phyloP scores from a whole-genome alignment of 2,797 vertebrate species.

The Diplodus puntazzo region DNA sequence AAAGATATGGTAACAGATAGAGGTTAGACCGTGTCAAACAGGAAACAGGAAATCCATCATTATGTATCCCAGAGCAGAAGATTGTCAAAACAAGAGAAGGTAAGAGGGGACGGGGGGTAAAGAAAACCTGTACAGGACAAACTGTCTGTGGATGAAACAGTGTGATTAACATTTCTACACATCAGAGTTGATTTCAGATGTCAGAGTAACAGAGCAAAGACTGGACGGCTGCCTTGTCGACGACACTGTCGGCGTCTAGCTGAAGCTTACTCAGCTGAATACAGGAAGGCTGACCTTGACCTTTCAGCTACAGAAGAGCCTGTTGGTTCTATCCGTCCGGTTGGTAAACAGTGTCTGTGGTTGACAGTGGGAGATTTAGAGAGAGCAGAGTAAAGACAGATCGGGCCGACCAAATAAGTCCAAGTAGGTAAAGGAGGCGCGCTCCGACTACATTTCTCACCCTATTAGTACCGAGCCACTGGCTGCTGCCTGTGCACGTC shows the following conservation, averaged over 20 bases:
- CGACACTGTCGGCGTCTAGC: not conserved
- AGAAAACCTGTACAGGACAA: slow-evolving; percentile 44
- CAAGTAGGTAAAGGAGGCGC: slow-evolving; percentile 17
- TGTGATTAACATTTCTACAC: slow-evolving; percentile 51
- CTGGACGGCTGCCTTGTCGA: not conserved
- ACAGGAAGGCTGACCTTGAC: not conserved
- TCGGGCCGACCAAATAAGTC: not conserved
- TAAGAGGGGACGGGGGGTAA: slow-evolving; percentile 12
- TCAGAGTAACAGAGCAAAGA: not conserved
- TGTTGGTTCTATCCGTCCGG: not conserved
- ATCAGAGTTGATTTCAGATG: not conserved
- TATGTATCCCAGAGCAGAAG: slow-evolving; percentile 60
- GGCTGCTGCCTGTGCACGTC: slow-evolving; percentile 37
- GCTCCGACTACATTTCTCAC: slow-evolving; percentile 48
- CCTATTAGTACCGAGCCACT: slow-evolving; percentile 61
- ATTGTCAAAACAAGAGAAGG: slow-evolving; percentile 60
- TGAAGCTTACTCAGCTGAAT: not conserved
- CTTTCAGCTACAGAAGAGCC: not conserved
- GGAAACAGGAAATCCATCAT: slow-evolving; percentile 72
- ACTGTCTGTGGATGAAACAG: slow-evolving; percentile 53
- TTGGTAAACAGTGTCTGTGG: not conserved
- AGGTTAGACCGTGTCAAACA: slow-evolving; percentile 70
- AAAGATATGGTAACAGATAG: slow-evolving; percentile 53
- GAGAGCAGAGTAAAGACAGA: slow-evolving; percentile 13
- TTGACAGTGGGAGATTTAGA: not conserved